phyloP scores from a whole-genome alignment of 2,113 vertebrate species.

The Lanius ludovicianus region DNA sequence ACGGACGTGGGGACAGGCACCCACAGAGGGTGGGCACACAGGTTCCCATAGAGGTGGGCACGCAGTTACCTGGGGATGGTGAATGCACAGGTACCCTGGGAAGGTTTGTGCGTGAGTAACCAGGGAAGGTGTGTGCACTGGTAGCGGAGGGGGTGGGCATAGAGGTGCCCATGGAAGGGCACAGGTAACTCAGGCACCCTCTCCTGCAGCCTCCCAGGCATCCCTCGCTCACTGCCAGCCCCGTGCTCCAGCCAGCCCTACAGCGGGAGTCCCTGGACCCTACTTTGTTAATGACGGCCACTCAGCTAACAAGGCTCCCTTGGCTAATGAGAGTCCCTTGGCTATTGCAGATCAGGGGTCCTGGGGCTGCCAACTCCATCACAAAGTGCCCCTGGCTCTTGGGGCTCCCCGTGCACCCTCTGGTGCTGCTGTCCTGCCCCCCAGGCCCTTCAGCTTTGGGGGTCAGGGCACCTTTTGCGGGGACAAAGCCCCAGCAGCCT shows the following conservation, averaged over 20 bases:
- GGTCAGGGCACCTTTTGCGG: rapidly evolving
- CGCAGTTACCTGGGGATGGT: too few species aligned
- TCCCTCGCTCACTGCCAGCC: neutral
- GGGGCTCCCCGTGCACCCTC: neutral
- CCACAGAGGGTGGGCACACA: neutral
- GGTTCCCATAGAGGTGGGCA: rapidly evolving
- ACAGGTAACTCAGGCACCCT: rapidly evolving
- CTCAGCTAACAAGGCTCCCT: neutral
- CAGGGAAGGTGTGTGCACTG: neutral
- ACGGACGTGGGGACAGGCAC: neutral
- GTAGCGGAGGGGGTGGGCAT: rapidly evolving
- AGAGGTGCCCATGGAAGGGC: neutral
- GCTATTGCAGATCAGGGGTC: neutral
- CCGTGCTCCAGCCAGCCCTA: neutral
- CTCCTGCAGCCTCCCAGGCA: neutral
- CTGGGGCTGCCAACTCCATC: neutral
- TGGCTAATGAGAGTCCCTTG: neutral
- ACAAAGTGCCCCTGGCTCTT: neutral
- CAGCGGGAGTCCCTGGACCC: neutral
- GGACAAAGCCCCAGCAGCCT: neutral
- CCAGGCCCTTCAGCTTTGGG: neutral
- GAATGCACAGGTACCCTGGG: neutral
- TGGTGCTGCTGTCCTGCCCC: neutral
- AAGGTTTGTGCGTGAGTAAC: too few species aligned
- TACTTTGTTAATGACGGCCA: rapidly evolving